phyloP scores from a whole-genome alignment of 2,113 vertebrate genomes.

The Anoplopoma fimbria region DNA sequence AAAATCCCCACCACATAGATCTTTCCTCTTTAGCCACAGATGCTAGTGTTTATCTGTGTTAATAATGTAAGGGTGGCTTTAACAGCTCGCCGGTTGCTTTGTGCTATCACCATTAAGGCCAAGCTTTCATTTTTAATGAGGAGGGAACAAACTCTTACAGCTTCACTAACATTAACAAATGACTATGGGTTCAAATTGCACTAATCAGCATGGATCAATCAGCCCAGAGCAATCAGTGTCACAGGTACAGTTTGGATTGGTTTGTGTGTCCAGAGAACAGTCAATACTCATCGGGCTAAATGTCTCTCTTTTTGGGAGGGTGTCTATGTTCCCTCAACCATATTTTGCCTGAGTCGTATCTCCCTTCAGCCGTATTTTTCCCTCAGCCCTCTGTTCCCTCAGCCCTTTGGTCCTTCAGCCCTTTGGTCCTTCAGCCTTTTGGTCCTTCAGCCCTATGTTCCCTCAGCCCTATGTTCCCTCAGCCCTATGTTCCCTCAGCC shows the following conservation, averaged over 20 bases:
- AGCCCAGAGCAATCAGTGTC: slow-evolving; percentile 55
- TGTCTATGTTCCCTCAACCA: neutral
- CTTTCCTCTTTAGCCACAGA: slow-evolving; percentile 53
- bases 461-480: too few species aligned
- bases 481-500: too few species aligned
- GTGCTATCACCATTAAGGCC: slow-evolving; percentile 72
- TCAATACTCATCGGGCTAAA: slow-evolving; percentile 28
- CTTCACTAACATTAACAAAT: slow-evolving; percentile 70
- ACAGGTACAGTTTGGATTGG: slow-evolving; percentile 45
- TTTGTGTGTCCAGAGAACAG: slow-evolving; percentile 39
- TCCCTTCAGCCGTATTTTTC: too few species aligned
- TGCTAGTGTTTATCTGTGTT: slow-evolving; percentile 64
- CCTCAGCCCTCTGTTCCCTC: too few species aligned
- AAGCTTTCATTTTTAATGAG: slow-evolving; percentile 77
- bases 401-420: too few species aligned
- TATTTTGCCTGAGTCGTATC: neutral
- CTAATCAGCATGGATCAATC: slow-evolving; percentile 58
- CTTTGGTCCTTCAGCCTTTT: too few species aligned
- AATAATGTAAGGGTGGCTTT: slow-evolving; percentile 74
- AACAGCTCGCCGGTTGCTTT: slow-evolving; percentile 54
- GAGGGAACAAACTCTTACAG: slow-evolving; percentile 62
- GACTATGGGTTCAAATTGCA: slow-evolving; percentile 28
- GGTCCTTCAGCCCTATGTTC: too few species aligned
- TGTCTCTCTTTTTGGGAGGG: neutral
- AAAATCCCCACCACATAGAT: slow-evolving; percentile 18